Conservation (phyloP, 2,113 vertebrate genomes). For the Heliornis fulica region DNA sequence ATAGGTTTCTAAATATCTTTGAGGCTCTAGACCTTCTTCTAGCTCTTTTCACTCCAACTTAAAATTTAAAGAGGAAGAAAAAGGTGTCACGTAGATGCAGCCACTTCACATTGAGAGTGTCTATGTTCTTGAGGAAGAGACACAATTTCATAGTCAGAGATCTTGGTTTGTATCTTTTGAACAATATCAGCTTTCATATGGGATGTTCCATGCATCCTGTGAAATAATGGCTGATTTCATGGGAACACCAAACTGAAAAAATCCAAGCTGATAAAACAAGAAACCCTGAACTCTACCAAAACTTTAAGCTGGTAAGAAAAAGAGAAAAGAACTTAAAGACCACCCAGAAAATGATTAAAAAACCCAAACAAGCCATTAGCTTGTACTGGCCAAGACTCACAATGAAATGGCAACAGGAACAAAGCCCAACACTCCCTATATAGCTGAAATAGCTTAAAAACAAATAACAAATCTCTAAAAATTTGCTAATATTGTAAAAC, state of each 20-base stretch:
- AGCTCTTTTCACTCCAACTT: neutral
- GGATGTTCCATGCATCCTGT: accelerated
- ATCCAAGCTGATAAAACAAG: neutral
- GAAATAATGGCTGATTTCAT: neutral
- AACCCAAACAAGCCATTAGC: neutral
- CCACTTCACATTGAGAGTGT: neutral
- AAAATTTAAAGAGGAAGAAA: neutral
- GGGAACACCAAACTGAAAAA: neutral
- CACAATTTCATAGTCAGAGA: neutral
- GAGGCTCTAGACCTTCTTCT: neutral
- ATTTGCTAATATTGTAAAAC: neutral
- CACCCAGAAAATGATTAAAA: neutral
- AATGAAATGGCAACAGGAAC: neutral
- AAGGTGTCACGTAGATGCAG: neutral
- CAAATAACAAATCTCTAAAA: neutral
- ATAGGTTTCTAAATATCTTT: neutral
- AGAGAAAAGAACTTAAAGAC: neutral
- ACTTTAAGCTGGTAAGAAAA: neutral
- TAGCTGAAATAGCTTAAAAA: neutral
- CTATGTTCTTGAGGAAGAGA: neutral
- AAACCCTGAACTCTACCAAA: neutral
- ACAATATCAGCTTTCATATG: neutral
- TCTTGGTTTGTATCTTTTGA: neutral
- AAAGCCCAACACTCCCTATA: neutral
- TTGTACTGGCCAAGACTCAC: neutral